Evolutionary conservation across 2,113 vertebrate species (phyloP), one percentile per base, ranked within the genome.

Genomic region (Calcarius ornatus): DNA sequence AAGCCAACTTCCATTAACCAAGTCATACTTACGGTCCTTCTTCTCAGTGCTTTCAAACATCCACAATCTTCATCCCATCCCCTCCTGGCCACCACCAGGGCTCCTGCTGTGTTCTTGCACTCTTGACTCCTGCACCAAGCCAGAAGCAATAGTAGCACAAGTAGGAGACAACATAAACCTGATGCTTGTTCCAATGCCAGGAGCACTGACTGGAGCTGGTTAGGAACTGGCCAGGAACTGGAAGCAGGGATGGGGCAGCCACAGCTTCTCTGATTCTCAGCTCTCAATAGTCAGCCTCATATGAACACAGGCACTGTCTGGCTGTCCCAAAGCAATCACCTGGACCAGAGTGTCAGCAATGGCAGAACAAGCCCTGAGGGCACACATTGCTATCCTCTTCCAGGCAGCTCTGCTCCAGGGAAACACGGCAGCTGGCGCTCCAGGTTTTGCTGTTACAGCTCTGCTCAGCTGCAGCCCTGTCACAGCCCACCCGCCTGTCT

Each of bases 41-140:
- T 92, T 85, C 75, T 76, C 27, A 48, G 54, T 12, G 37, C 40
- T 72, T 83, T 91, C 56, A 93, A 73, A 72, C 9, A 1, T 68
- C 64, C 90, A 66, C 25, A 59, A 38, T 2, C 21, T 60, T 66
- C 23, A 10, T 88, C 37, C 80, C 76, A 43, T 80, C 28, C 30
- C 45, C 24, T 86, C 53, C 63, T 88, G 71, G 43, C 80, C 82
- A 76, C n/a, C 33, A 43, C 33, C 33, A 45, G 45, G 31, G 43
- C 15, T 95, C 88, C 75, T 77, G 56, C 83, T 88, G 45, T 53
- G 76, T 31, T 61, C 47, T 45, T 88, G 60, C 69, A 91, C 76
- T 92, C 80, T 86, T 91, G 77, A 83, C 83, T 96, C 78, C 64
- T 61, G 48, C 63, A 86, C 69, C 51, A 83, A 87, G 51, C 72